phyloP scores from a whole-genome alignment of 2,888 invertebrate genomes.

The Drosophila atroscutellata region DNA sequence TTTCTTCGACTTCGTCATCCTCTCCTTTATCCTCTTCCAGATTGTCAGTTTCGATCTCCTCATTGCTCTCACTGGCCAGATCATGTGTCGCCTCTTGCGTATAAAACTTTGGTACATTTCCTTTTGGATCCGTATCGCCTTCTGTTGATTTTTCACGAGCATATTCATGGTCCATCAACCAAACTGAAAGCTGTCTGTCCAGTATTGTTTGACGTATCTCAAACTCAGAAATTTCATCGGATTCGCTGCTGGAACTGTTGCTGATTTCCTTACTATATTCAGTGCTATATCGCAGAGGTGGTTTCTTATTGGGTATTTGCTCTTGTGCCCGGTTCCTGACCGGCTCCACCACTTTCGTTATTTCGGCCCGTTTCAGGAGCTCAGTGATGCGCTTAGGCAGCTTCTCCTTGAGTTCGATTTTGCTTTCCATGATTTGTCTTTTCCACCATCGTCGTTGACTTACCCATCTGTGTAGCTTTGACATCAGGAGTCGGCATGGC shows the following conservation, averaged over 20 bases:
- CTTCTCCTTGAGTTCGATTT: not conserved
- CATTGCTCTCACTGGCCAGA: not conserved
- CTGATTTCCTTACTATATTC: not conserved
- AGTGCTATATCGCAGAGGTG: too few relatives aligned
- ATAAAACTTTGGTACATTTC: not conserved
- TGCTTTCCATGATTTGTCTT: not conserved
- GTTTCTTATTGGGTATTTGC: not conserved
- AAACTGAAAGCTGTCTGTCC: slow-evolving; percentile 6
- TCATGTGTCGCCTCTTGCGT: not conserved
- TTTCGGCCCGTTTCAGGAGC: not conserved
- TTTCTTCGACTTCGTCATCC: not conserved
- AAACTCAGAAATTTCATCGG: fast-evolving
- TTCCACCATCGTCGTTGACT: not conserved
- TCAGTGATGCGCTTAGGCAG: not conserved
- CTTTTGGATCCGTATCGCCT: fast-evolving
- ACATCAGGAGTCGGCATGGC: not conserved
- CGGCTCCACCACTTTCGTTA: not conserved
- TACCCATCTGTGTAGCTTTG: not conserved
- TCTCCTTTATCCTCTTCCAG: not conserved
- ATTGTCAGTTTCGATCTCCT: not conserved
- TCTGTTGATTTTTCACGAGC: not conserved
- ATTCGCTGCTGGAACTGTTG: not conserved
- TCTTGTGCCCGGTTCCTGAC: too few relatives aligned
- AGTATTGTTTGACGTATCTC: fast-evolving
- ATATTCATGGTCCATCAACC: slow-evolving; percentile 4